phyloP scores from a whole-genome alignment of 2,797 vertebrate genomes.

The Dicrostonyx torquatus region DNA sequence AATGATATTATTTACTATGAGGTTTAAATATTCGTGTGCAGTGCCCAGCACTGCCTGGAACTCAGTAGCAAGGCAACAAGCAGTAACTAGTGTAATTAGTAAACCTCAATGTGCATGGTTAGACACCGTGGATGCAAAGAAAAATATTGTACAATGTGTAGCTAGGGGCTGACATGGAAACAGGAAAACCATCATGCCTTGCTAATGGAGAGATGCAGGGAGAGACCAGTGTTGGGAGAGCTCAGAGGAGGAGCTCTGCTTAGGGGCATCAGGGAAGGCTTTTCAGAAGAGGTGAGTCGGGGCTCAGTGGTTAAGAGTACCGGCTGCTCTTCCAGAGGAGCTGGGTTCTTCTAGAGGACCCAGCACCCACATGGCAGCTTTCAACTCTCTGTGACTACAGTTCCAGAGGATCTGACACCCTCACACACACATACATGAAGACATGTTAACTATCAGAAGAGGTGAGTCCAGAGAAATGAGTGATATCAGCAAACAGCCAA shows the following conservation, averaged over 20 bases:
- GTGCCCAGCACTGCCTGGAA: neutral
- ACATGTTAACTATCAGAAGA: neutral
- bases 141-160: neutral
- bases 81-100: neutral
- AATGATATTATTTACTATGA: neutral
- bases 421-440: too few relatives aligned
- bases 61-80: neutral
- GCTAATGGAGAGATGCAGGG: neutral
- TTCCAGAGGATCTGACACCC: too few relatives aligned
- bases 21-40: constrained; percentile 6
- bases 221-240: neutral
- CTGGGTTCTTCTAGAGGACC: too few relatives aligned
- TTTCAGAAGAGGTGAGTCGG: neutral
- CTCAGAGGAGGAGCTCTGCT: neutral
- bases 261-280: neutral
- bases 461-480: neutral
- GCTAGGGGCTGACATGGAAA: neutral
- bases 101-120: neutral
- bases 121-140: neutral
- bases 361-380: too few relatives aligned
- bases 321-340: too few relatives aligned
- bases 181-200: neutral
- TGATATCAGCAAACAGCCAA: neutral
- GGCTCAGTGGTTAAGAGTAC: too few relatives aligned
- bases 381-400: too few relatives aligned